phyloP scores from a whole-genome alignment of 2,797 vertebrate genomes.

The Acridotheres tristis region DNA sequence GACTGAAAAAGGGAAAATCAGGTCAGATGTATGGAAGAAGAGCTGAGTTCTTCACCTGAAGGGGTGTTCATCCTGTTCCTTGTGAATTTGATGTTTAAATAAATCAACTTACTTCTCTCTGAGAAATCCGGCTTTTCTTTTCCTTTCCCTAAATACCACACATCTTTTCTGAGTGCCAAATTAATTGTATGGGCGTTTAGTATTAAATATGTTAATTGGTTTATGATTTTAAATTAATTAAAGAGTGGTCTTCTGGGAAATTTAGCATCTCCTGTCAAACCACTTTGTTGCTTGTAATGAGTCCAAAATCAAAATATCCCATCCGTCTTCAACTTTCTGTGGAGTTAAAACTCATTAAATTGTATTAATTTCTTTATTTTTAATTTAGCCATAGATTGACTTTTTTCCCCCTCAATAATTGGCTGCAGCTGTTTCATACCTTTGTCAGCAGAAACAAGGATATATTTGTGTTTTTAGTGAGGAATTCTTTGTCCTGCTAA shows the following conservation, averaged over 20 bases:
- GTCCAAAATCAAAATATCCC: conserved; percentile 5
- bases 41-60: not conserved
- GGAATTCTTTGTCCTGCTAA: not conserved
- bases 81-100: not conserved
- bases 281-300: not conserved
- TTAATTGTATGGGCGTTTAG: not conserved
- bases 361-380: not conserved
- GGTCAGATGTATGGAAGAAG: fast-evolving
- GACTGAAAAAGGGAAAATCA: not conserved
- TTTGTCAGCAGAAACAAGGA: not conserved
- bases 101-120: not conserved
- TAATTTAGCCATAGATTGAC: not conserved
- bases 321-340: not conserved
- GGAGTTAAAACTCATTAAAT: not conserved
- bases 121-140: not conserved
- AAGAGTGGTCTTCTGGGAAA: conserved; percentile 31
- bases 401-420: fast-evolving
- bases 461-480: not conserved
- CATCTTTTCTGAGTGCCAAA: not conserved
- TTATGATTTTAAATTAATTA: conserved; percentile 47
- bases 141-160: not conserved
- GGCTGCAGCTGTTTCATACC: not conserved
- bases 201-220: conserved; percentile 38
- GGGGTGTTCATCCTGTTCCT: not conserved
- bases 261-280: not conserved